Percentiles rank a stretch among this genome's conserved stretches.
Conservation (phyloP, 2,888 invertebrate genomes). For the Gryllus longicercus region DNA sequence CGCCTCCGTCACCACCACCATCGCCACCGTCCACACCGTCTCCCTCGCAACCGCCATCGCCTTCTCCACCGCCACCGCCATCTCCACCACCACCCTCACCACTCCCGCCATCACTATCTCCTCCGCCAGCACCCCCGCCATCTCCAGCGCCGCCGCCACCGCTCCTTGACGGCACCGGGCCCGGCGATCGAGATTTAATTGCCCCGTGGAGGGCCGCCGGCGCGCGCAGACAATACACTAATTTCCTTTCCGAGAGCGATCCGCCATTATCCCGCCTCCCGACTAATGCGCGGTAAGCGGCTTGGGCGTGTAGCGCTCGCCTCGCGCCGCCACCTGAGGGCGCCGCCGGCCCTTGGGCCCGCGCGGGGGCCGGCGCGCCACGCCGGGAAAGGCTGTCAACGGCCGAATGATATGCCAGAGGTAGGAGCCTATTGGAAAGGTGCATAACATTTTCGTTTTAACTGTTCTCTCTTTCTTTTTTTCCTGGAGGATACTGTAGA, state of each 20-base stretch:
- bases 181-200: constrained; percentile 1
- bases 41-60: background rate
- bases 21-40: background rate
- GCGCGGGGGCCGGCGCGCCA: background rate
- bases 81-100: background rate
- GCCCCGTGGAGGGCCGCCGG: background rate
- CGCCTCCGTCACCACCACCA: no score
- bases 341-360: background rate
- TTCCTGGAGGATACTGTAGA: no score
- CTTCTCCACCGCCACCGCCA: background rate
- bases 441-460: no score
- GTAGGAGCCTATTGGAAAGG: no score
- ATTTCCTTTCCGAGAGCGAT: constrained; percentile 17
- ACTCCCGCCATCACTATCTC: no score
- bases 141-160: background rate
- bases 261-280: background rate
- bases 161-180: background rate
- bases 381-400: background rate
- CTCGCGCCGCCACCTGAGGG: background rate
- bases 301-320: background rate
- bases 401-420: no score
- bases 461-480: no score
- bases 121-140: background rate
- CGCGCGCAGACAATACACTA: background rate
- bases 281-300: constrained; percentile 9